Evolutionary conservation across 1,140 invertebrate species (phyloP).

Genomic region (Potamilus streckersoni): DNA sequence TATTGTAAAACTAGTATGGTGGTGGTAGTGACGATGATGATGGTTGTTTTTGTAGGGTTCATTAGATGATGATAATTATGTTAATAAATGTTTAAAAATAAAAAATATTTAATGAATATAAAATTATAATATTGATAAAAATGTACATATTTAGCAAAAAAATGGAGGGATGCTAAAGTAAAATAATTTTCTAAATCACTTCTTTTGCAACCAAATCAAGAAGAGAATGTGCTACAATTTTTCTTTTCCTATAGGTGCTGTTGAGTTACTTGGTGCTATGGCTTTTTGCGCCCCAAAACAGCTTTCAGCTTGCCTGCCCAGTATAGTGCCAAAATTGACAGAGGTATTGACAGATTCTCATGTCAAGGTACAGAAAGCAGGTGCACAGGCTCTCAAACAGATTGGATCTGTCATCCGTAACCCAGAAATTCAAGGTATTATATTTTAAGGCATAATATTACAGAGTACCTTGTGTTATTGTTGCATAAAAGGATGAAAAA

Average conservation of each 20-base stretch:
- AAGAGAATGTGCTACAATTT: background rate
- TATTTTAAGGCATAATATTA: background rate
- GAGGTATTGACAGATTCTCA: slow-evolving; percentile 98
- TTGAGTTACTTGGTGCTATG: slow-evolving; percentile 91
- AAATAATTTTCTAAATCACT: too few relatives aligned
- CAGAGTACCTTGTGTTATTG: too few relatives aligned
- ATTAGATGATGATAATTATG: too few relatives aligned
- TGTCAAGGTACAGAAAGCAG: slow-evolving; percentile 96
- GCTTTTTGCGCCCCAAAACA: slow-evolving; percentile 99
- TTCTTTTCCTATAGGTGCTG: slow-evolving; percentile 77
- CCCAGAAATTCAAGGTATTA: slow-evolving; percentile 93
- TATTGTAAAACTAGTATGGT: too few relatives aligned
- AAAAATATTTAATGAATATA: too few relatives aligned
- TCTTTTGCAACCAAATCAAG: background rate
- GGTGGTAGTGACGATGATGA: too few relatives aligned
- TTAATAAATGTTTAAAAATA: too few relatives aligned
- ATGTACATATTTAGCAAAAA: too few relatives aligned
- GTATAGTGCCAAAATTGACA: slow-evolving; percentile 98
- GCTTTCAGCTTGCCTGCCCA: slow-evolving; percentile 95
- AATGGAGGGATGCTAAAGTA: too few relatives aligned
- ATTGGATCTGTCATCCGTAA: slow-evolving; percentile 98
- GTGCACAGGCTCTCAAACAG: slow-evolving; percentile 92
- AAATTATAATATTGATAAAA: too few relatives aligned
- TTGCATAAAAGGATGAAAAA: too few relatives aligned
- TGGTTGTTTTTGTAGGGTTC: too few relatives aligned